A percentile compares a stretch with the other conserved stretches of the same genome.
Evolutionary conservation across 2,888 invertebrate genomes (phyloP).

Genomic region (Drosophila greeni): DNA sequence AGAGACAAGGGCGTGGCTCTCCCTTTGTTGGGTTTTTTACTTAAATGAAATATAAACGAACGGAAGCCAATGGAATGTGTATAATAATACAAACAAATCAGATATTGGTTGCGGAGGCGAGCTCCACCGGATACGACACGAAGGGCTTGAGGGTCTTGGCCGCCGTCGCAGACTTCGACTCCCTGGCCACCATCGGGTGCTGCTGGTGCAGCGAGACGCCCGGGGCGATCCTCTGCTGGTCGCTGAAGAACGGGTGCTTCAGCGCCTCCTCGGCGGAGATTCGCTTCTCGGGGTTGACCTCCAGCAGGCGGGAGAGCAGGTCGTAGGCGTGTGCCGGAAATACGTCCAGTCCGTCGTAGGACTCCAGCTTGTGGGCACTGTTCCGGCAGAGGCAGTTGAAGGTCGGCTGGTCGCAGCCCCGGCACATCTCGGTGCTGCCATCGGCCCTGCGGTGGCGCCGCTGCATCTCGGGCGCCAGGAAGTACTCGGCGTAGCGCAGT

Average conservation of each 20-base stretch:
- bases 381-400: slow-evolving; percentile 78
- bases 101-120: slow-evolving; percentile 3
- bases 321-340: slow-evolving; percentile 87
- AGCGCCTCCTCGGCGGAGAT: slow-evolving; percentile 87
- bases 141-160: slow-evolving; percentile 48
- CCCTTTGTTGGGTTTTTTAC: neutral
- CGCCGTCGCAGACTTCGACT: slow-evolving; percentile 31
- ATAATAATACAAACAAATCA: slow-evolving; percentile 8
- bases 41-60: slow-evolving; percentile 8
- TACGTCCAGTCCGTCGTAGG: slow-evolving; percentile 68
- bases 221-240: slow-evolving; percentile 51
- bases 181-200: slow-evolving; percentile 29
- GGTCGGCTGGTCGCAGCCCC: slow-evolving; percentile 77
- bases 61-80: slow-evolving; percentile 1
- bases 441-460: slow-evolving; percentile 68
- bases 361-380: slow-evolving; percentile 64
- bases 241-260: slow-evolving; percentile 85
- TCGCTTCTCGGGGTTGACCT: slow-evolving; percentile 86
- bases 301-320: slow-evolving; percentile 85
- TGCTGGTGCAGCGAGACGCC: slow-evolving; percentile 45
- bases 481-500: slow-evolving; percentile 76
- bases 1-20: neutral
- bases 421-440: slow-evolving; percentile 73
- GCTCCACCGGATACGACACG: slow-evolving; percentile 17
- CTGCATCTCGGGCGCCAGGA: slow-evolving; percentile 68